These are phyloP conservation scores for Umimayanthus kanabou DNA, from an alignment of 92 coral and sea anemone species.

Conservation along the genomic window DNA sequence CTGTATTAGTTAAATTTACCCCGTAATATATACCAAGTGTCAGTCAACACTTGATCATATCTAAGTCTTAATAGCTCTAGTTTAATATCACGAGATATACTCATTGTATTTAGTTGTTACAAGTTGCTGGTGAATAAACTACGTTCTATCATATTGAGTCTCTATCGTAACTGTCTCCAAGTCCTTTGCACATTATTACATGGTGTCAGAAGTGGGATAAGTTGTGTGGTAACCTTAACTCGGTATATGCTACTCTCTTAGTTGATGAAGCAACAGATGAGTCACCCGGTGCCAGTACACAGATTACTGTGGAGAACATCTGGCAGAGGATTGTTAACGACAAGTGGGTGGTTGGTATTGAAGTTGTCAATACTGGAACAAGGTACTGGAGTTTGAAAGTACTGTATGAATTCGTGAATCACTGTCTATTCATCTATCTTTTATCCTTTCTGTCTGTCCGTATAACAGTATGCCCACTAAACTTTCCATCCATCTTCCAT, in stretches of 20 bases:
- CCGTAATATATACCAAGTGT: too few relatives aligned
- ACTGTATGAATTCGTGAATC: background rate
- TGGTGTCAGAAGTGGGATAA: too few relatives aligned
- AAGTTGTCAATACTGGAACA: conserved; percentile 59
- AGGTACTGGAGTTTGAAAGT: conserved; percentile 49
- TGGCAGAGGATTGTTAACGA: conserved; percentile 59
- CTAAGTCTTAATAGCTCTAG: too few relatives aligned
- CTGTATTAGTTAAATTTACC: too few relatives aligned
- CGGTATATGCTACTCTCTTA: background rate
- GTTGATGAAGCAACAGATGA: background rate
- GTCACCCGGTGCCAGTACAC: background rate
- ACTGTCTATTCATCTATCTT: background rate
- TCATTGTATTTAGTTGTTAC: too few relatives aligned
- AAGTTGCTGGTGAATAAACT: too few relatives aligned
- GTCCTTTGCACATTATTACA: too few relatives aligned
- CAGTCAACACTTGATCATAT: too few relatives aligned
- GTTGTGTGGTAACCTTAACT: too few relatives aligned
- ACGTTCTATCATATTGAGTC: too few relatives aligned
- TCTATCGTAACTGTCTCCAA: too few relatives aligned
- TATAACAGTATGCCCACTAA: background rate
- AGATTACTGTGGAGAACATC: conserved; percentile 28
- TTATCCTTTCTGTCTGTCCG: background rate
- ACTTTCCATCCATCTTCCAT: background rate
- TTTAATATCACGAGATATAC: too few relatives aligned
- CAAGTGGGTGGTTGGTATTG: conserved; percentile 74